phyloP scores from a whole-genome alignment of 2,113 vertebrate genomes.

The Phrynosoma platyrhinos region DNA sequence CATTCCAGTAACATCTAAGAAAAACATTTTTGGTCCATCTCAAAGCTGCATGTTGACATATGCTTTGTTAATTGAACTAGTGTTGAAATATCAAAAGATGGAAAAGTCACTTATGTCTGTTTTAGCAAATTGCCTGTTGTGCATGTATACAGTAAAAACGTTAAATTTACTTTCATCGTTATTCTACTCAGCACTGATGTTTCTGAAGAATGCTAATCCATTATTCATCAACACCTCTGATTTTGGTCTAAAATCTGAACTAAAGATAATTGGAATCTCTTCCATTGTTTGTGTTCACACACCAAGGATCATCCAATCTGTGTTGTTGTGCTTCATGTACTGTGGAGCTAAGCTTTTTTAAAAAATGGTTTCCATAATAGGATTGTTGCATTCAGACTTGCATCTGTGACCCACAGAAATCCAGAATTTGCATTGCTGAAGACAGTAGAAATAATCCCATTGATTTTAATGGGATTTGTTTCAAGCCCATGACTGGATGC shows the following conservation, averaged over 20 bases:
- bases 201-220: constrained; percentile 59
- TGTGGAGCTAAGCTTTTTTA: constrained; percentile 20
- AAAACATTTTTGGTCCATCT: constrained; percentile 31
- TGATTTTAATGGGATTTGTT: constrained; percentile 24
- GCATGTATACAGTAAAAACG: constrained; percentile 11
- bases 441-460: neutral
- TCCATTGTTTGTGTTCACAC: constrained; percentile 53
- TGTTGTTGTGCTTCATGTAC: constrained; percentile 38
- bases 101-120: neutral
- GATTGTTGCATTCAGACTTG: neutral
- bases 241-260: constrained; percentile 69
- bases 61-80: constrained; percentile 59
- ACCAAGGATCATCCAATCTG: constrained; percentile 53
- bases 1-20: constrained; percentile 18
- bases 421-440: neutral
- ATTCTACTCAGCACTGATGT: constrained; percentile 49
- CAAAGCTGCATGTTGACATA: constrained; percentile 17
- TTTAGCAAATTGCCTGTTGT: constrained; percentile 52
- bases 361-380: neutral
- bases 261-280: constrained; percentile 64
- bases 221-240: constrained; percentile 70
- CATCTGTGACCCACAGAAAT: neutral
- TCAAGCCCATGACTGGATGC: neutral
- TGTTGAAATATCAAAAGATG: constrained; percentile 6
- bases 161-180: constrained; percentile 60